Conservation (phyloP, 2,888 invertebrate species). For the Parasteatoda lunata region DNA sequence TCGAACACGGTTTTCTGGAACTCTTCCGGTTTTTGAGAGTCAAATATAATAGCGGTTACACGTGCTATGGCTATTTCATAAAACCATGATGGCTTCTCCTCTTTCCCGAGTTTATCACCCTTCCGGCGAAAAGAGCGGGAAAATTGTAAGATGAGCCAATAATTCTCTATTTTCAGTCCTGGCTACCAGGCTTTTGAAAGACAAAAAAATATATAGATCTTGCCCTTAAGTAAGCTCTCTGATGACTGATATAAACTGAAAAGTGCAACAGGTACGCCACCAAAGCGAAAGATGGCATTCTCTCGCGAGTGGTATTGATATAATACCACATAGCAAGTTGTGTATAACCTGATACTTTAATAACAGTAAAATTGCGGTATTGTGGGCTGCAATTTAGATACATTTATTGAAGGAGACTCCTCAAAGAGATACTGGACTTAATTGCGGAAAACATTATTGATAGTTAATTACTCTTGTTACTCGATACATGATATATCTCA, state of each 20-base stretch:
- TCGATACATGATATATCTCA: conserved; percentile 21
- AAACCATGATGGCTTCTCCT: not conserved
- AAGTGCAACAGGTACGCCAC: not conserved
- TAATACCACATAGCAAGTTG: not conserved
- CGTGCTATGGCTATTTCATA: not conserved
- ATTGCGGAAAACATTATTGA: conserved; percentile 33
- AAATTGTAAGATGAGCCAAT: conserved; percentile 19
- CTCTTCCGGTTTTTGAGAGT: not conserved
- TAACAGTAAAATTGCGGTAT: conserved; percentile 39
- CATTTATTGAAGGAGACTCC: conserved; percentile 31
- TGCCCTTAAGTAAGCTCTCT: not conserved
- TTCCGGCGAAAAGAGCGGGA: conserved; percentile 35
- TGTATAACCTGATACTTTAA: conserved; percentile 38
- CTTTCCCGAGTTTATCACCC: conserved; percentile 22
- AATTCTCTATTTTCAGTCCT: not conserved
- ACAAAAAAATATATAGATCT: not conserved
- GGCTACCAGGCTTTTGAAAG: not conserved
- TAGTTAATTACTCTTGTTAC: conserved; percentile 39
- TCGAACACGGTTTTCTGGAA: too few relatives aligned
- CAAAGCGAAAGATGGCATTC: not conserved
- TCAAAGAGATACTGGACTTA: conserved; percentile 29
- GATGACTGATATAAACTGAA: not conserved
- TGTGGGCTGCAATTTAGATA: conserved; percentile 38
- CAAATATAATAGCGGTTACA: not conserved
- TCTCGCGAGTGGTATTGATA: not conserved